Evolutionary conservation across 2,888 invertebrate genomes (phyloP).

Genomic region (Bugula neritina): DNA sequence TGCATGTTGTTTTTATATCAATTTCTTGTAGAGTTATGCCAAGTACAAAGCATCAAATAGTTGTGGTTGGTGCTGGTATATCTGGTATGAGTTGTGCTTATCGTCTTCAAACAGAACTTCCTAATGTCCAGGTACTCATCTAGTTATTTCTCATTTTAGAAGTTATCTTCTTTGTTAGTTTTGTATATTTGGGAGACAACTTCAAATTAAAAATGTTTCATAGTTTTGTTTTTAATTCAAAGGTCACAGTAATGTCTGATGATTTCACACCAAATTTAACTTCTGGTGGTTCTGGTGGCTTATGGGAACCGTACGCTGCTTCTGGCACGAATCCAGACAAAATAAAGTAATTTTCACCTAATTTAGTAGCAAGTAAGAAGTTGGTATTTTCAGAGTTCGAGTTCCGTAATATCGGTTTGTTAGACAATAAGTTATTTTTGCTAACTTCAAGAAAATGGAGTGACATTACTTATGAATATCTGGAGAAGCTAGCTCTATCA

Average conservation of each 20-base stretch:
- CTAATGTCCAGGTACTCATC: background rate
- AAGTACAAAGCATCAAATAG: too few species aligned
- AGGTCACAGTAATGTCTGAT: constrained; percentile 22
- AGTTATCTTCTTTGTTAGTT: too few species aligned
- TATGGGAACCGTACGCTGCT: constrained; percentile 16
- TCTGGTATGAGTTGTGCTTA: constrained; percentile 7
- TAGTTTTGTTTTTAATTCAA: too few species aligned
- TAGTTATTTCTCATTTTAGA: too few species aligned
- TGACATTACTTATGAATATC: background rate
- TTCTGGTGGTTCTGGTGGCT: constrained; percentile 4
- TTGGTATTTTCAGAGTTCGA: too few species aligned
- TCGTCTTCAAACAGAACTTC: background rate
- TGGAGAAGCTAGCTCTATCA: constrained; percentile 6
- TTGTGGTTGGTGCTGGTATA: constrained; percentile 21
- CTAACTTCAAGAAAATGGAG: background rate
- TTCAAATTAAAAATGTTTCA: too few species aligned
- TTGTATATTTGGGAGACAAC: too few species aligned
- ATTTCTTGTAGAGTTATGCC: too few species aligned
- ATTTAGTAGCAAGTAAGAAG: too few species aligned
- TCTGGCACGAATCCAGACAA: background rate
- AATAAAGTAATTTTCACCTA: constrained; percentile 9
- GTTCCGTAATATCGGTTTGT: too few species aligned
- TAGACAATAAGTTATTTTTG: too few species aligned
- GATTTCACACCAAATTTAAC: constrained; percentile 21
- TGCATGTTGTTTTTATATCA: too few species aligned